These are phyloP conservation scores for Xiphophorus hellerii DNA, from an alignment of 2,113 vertebrate species.

Conservation along the genomic window DNA sequence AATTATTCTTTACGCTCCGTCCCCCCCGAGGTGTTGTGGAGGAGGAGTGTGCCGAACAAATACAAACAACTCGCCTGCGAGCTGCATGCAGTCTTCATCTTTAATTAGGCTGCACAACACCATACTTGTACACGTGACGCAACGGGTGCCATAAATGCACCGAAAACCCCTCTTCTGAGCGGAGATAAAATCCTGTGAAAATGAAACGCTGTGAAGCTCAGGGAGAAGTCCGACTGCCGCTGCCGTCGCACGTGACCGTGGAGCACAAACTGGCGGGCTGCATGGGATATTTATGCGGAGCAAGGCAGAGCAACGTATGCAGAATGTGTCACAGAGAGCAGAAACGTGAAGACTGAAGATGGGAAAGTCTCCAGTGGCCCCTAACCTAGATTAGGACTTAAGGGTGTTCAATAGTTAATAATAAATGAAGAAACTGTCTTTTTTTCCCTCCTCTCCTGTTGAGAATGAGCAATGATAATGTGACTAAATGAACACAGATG, in stretches of 20 bases:
- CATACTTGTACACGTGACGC: conserved; percentile 12
- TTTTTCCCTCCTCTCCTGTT: conserved; percentile 20
- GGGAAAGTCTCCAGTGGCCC: conserved; percentile 52
- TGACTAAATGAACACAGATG: conserved; percentile 32
- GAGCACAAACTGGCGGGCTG: conserved; percentile 56
- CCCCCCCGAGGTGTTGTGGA: conserved; percentile 9
- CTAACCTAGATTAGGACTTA: conserved; percentile 75
- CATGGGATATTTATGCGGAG: conserved; percentile 69
- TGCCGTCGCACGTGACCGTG: conserved; percentile 49
- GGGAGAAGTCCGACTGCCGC: conserved; percentile 36
- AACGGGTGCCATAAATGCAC: conserved; percentile 16
- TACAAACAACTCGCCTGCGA: not conserved
- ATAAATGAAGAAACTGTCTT: conserved; percentile 65
- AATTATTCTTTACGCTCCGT: conserved; percentile 8
- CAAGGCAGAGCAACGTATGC: conserved; percentile 46
- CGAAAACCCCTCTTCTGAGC: conserved; percentile 33
- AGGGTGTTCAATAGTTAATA: conserved; percentile 64
- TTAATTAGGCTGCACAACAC: conserved; percentile 44
- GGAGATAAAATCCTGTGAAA: conserved; percentile 62
- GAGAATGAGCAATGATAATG: conserved; percentile 33
- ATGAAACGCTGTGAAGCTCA: conserved; percentile 64
- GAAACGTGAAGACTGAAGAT: not conserved
- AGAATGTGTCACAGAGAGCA: conserved; percentile 49
- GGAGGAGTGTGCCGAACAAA: conserved; percentile 20
- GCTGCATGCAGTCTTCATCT: conserved; percentile 22